Conservation (phyloP, 1,140 invertebrate species). For the Eupeodes corollae region DNA sequence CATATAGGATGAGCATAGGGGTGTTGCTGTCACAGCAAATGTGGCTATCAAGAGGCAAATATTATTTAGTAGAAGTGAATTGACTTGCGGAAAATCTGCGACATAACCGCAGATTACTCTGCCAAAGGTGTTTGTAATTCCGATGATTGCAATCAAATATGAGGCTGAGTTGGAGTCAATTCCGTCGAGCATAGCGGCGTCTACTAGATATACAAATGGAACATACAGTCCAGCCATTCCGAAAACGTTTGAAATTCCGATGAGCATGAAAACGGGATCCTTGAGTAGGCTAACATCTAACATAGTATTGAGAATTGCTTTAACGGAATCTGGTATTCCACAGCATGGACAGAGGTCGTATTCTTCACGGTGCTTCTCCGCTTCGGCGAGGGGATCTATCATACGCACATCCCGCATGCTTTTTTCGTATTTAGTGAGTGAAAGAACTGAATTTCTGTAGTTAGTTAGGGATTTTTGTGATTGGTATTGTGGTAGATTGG, state of each 20-base stretch:
- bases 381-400: constrained; percentile 39
- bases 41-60: constrained; percentile 84
- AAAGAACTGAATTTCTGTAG: constrained; percentile 73
- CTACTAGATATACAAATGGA: constrained; percentile 88
- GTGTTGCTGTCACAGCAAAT: constrained; percentile 69
- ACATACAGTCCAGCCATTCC: constrained; percentile 86
- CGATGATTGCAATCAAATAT: constrained; percentile 86
- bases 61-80: constrained; percentile 88
- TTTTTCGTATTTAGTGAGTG: constrained; percentile 54
- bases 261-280: constrained; percentile 83
- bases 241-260: constrained; percentile 89
- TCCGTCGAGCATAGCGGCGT: constrained; percentile 59
- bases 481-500: constrained; percentile 83
- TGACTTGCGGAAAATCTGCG: constrained; percentile 74
- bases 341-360: constrained; percentile 68
- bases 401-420: constrained; percentile 42
- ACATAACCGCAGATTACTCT: constrained; percentile 79
- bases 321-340: constrained; percentile 66
- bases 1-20: constrained; percentile 68
- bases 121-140: constrained; percentile 87
- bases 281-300: constrained; percentile 82
- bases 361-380: constrained; percentile 55
- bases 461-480: constrained; percentile 83
- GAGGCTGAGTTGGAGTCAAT: constrained; percentile 66
- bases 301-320: constrained; percentile 78